Evolutionary conservation across 2,888 invertebrate genomes (phyloP).

Genomic region (Achlya flavicornis): DNA sequence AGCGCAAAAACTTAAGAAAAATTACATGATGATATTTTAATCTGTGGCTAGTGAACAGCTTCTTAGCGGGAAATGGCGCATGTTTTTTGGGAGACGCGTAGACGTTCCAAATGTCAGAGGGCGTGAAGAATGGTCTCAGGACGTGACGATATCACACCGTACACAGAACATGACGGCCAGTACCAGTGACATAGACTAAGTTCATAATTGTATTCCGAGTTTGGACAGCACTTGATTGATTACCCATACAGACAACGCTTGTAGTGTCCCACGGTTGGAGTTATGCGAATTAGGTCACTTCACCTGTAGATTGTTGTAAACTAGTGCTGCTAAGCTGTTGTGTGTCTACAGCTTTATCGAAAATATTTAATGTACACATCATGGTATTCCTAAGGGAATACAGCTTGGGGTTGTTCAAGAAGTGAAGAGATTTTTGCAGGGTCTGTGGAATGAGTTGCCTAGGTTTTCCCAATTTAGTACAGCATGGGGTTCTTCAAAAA

Average conservation of each 20-base stretch:
- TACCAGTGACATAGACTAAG: constrained; percentile 75
- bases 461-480: too few species aligned
- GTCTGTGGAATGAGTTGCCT: too few species aligned
- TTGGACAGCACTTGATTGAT: constrained; percentile 79
- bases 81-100: constrained; percentile 50
- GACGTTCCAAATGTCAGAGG: constrained; percentile 43
- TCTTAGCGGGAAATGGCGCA: constrained; percentile 25
- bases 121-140: constrained; percentile 46
- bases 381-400: neutral
- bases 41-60: constrained; percentile 12
- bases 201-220: constrained; percentile 82
- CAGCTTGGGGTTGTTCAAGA: neutral
- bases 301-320: constrained; percentile 47
- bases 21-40: neutral
- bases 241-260: constrained; percentile 52
- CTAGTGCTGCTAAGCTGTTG: neutral
- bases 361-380: neutral
- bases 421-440: too few species aligned
- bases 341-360: constrained; percentile 21
- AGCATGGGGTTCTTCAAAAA: too few species aligned
- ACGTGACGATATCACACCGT: constrained; percentile 58
- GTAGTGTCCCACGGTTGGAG: constrained; percentile 47
- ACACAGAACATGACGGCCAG: constrained; percentile 59
- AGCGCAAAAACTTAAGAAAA: too few species aligned
- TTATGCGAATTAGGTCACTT: constrained; percentile 52